phyloP scores from a whole-genome alignment of 2,888 invertebrate species.

The Luffia ferchaultella region DNA sequence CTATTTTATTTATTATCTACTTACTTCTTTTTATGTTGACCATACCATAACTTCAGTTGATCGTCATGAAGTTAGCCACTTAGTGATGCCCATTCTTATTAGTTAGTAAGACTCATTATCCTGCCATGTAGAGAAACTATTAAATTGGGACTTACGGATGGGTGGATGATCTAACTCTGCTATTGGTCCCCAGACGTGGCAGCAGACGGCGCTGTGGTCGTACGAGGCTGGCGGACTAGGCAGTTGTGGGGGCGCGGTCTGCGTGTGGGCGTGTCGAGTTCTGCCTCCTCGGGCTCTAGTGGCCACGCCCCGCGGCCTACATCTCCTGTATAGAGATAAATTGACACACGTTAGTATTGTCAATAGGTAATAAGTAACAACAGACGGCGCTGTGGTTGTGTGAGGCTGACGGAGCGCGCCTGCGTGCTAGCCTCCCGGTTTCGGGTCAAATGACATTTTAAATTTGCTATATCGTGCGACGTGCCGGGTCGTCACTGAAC shows the following conservation, averaged over 20 bases:
- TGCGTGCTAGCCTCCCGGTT: conserved; percentile 20
- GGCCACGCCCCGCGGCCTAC: conserved; percentile 25
- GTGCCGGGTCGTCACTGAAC: no score
- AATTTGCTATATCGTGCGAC: no score
- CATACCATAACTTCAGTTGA: no score
- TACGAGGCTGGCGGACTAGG: background rate
- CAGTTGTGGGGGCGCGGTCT: conserved; percentile 24
- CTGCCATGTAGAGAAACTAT: no score
- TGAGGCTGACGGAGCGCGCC: conserved; percentile 13
- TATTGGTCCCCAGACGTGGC: conserved; percentile 32
- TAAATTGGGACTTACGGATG: no score
- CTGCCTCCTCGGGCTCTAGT: conserved; percentile 15
- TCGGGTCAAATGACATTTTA: no score
- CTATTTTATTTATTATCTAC: no score
- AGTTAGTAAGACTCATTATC: no score
- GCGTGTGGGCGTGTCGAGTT: conserved; percentile 19
- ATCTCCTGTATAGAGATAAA: conserved; percentile 29
- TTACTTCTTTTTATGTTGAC: no score
- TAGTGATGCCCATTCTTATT: no score
- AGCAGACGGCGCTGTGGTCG: conserved; percentile 23
- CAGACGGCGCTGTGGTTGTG: conserved; percentile 20
- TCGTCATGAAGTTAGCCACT: no score
- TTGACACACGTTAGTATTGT: conserved; percentile 31
- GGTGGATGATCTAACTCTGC: background rate
- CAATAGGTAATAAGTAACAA: no score